Base-by-base conservation (phyloP, 2,797 vertebrate genomes). In the Taeniopygia guttata region DNA sequence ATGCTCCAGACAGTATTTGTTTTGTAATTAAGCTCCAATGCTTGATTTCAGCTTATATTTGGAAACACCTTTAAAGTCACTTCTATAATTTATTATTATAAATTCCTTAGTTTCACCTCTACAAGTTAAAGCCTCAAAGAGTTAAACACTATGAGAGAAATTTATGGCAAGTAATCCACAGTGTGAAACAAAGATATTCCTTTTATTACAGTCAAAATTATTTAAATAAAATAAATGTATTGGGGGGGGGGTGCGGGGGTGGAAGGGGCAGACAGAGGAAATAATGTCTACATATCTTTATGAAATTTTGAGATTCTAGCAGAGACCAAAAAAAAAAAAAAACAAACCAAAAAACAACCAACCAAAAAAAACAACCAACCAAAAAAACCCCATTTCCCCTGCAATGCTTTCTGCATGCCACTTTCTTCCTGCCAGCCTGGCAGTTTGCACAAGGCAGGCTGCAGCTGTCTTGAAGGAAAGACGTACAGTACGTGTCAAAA, bases 381-480 rank as follows among this genome's bases (percentile, higher is more conserved):
- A 59, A 38, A 43, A 34, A 9, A 2, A 18, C 45, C 32, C 3
- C 22, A 18, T 60, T 62, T 66, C 68, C 66, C 75, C 82, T 89
- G 82, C 76, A 93, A 49, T 0, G 6, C 58, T 83, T 87, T 66
- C 69, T 25, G 9, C 81, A 60, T 75, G 66, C 34, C 82, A 83
- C 82, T 81, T 70, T 91, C 82, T 81, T 84, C 94, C 93, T 96
- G 93, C 78, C 90, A 95, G 89, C 81, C 89, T 94, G 90, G 90
- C 95, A 90, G 81, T 94, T 77, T 93, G 84, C 59, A 66, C 60
- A 73, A 62, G 68, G 46, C 85, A 87, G 68, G 66, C 62, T 21
- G 70, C 92, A 96, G 95, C 88, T 94, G 81, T 83, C 81, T 95
- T 27, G 29, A 70, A 93, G 87, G 62, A 62, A 87, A 96, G 81